Conservation (phyloP, 2,888 invertebrate species). For the Drosophila mayaguana region DNA sequence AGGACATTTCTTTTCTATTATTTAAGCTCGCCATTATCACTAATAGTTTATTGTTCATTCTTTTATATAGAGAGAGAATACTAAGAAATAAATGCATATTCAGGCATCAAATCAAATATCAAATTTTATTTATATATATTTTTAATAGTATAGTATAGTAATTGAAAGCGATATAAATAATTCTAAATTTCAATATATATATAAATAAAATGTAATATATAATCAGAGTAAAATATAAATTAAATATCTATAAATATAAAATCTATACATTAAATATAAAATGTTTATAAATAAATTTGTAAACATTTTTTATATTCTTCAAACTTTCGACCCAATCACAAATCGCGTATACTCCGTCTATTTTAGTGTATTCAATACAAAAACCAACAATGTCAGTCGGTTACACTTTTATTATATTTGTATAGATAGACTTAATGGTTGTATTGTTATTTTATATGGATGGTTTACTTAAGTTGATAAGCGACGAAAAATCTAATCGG, state of each 20-base stretch:
- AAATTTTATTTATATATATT: too few relatives aligned
- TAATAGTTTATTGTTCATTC: neutral
- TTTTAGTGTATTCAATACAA: neutral
- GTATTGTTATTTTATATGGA: conserved; percentile 36
- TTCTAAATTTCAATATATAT: too few relatives aligned
- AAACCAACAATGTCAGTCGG: neutral
- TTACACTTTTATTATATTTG: conserved; percentile 23
- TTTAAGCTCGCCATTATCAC: neutral
- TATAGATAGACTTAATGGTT: conserved; percentile 36
- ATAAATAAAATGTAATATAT: too few relatives aligned
- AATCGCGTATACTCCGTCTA: neutral
- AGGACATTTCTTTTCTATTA: neutral
- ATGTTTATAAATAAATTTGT: too few relatives aligned
- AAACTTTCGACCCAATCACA: neutral
- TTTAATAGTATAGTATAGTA: too few relatives aligned
- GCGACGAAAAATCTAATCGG: conserved; percentile 52
- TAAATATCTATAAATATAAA: too few relatives aligned
- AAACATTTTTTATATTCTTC: neutral
- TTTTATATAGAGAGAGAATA: neutral
- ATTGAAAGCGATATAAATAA: too few relatives aligned
- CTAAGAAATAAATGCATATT: too few relatives aligned
- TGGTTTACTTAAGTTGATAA: conserved; percentile 44
- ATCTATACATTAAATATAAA: too few relatives aligned
- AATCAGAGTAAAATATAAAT: too few relatives aligned
- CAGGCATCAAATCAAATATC: too few relatives aligned